Base-by-base conservation (phyloP, 1,140 invertebrate genomes). In the Notospermus geniculatus region DNA sequence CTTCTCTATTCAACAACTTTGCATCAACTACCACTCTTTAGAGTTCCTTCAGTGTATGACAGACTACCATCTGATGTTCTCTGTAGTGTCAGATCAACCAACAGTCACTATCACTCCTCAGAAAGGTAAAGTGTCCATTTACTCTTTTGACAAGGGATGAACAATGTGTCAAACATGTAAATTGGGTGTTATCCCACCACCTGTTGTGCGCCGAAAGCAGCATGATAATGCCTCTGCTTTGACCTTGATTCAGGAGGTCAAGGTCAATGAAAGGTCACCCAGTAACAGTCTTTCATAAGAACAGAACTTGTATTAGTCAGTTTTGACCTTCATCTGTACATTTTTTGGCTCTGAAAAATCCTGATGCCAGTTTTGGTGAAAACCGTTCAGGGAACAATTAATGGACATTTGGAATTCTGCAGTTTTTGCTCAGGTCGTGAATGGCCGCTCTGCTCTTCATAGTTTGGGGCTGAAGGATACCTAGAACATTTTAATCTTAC, bases 41-140 rank as follows among this genome's bases (percentile, higher is more conserved):
- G 87, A 90, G 65, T 87, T 88, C 66, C 71, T 89, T 4, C 86
- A 86, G 0, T 84, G 85, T 60, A 78, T 80, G 0, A 61, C 85
- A 46, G 77, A 73, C 59, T 83, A 83, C 22, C 73, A 79, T 63
- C 70, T 86, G 7, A 76, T 76, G 41, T 83, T 87, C 43, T 78
- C 86, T 69, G 83, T 88, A 1, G 81, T 82, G 4, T 83, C 84
- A 64, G 85, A 86, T 53, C 79, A 83, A 19, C 83, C 78, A 7
- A 72, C 84, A 57, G 78, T 83, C 52, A 73, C 84, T 13, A 81
- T 87, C 60, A 73, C 80, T 65, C 71, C 75, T 55, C 11, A 36
- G 32, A 43, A 43, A 27, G 22, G 57, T 67, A 30, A 57, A 65
- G 58, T n/a, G n/a, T n/a, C n/a, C n/a, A n/a, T n/a, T n/a, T n/a